phyloP scores from a whole-genome alignment of 2,888 invertebrate genomes.

The Orchesellides sinensis region DNA sequence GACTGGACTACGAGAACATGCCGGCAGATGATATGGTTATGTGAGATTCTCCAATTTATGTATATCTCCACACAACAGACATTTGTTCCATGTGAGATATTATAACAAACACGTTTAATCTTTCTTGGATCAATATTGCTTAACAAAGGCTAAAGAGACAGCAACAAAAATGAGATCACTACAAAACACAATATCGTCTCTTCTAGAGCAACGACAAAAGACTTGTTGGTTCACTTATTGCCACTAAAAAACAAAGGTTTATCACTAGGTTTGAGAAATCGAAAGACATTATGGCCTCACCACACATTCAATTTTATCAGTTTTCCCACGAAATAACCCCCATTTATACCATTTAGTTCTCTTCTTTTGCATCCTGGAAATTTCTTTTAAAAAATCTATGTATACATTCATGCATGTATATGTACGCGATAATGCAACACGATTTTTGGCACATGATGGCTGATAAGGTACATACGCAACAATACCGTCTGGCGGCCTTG shows the following conservation, averaged over 20 bases:
- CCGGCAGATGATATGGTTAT: background rate
- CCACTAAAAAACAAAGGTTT: background rate
- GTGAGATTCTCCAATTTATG: slow-evolving; percentile 16
- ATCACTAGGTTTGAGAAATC: background rate
- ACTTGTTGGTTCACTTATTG: slow-evolving; percentile 8
- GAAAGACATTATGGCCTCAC: slow-evolving; percentile 27
- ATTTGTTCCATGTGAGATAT: background rate
- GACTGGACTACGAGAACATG: too few species aligned
- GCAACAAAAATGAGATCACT: slow-evolving; percentile 28
- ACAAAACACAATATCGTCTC: slow-evolving; percentile 3
- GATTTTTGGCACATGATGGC: background rate
- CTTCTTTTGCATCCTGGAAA: background rate
- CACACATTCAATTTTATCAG: slow-evolving; percentile 33
- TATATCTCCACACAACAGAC: background rate
- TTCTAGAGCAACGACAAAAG: slow-evolving; percentile 12
- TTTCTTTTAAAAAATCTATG: too few species aligned
- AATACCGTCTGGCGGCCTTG: background rate
- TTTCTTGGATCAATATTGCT: slow-evolving; percentile 32
- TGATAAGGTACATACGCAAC: background rate
- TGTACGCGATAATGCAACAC: too few species aligned
- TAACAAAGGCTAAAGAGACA: slow-evolving; percentile 21
- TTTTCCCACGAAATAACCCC: slow-evolving; percentile 32
- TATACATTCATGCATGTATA: too few species aligned
- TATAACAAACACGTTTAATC: slow-evolving; percentile 27
- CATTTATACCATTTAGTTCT: slow-evolving; percentile 18